Base-by-base conservation (phyloP, 2,113 vertebrate species). In the Blennius ocellaris region DNA sequence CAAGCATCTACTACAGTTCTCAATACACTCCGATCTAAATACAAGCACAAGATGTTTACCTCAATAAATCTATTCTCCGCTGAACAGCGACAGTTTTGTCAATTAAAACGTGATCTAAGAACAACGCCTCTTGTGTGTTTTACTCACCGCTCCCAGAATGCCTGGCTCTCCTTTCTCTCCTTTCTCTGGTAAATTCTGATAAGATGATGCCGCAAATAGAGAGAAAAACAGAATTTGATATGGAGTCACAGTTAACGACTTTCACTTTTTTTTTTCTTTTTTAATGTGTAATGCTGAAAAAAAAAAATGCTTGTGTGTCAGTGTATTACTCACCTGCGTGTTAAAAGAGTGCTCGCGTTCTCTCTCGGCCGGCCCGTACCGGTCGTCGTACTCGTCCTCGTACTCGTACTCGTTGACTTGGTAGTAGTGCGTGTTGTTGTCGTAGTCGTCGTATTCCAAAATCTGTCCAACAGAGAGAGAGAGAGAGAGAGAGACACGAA, bases 91-190 rank as follows among this genome's bases (percentile, higher is more conserved):
- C 0, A 6, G 2, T 45, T 12, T 45, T 12, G 44, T 45, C 44
- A 12, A 4, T 45, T 12, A 5, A 12, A 12, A 45, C 12, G 9
- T 5, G 14, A 45, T 45, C 11, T 11, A 12, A n/a, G 5, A 48
- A 12, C 11, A 45, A 45, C 5, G 15, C 45, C 12, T 48, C 7
- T 48, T 7, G 14, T n/a, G 45, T 30, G 45, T 73, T 63, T 71
- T 72, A 69, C 95, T 96, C 90, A 99, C 97, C 40, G 87, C 88
- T 57, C 97, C 97, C 5, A 98, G 91, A 69, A 93, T 88, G 0
- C 95, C 95, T 0, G 96, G 96, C 3, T 99, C 97, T 14, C 98
- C 98, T 54, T 99, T 99, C 63, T 99, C 88, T 5, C 98, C 98
- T 59, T 99, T 99, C 87, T 99, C 97, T 0, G 96, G 95, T 21